Evolutionary conservation across 2,797 vertebrate species (phyloP), one percentile per base, ranked within the genome.

Genomic region (Aythya fuligula): DNA sequence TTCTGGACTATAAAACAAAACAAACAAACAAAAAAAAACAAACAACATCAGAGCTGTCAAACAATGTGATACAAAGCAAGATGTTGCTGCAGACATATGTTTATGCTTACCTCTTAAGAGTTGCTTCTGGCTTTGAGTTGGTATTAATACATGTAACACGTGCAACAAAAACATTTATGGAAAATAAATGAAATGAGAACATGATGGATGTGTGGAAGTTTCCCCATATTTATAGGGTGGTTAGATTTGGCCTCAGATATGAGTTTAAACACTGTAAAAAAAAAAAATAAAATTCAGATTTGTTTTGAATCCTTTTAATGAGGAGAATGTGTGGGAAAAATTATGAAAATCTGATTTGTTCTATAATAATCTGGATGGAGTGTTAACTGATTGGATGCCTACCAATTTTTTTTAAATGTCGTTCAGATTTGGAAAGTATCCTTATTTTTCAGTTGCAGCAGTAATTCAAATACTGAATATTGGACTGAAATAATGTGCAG

Each of bases 121-220:
- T 38, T 32, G 4, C 71, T 87, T 89, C 41, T 87, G 39, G 19
- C 57, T 87, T 66, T 38, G 25, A 71, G 32, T n/a, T 71, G 43
- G 1, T 70, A 13, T 67, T 92, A 47, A 34, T 66, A 28, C 0
- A 0, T 60, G 5, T 13, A 57, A 49, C 28, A 45, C 1, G 3
- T 69, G 77, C 80, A 67, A 9, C 73, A 38, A 62, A 60, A 92
- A 47, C 20, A 43, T 39, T 47, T 71, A 8, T 67, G 49, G 49
- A 70, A 30, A 34, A 74, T 41, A 73, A 86, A 77, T 92, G 34
- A 28, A 47, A 85, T 1, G 3, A 60, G 69, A 67, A 56, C 30
- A 25, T 58, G 61, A 67, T 75, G 21, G 16, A 5, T 38, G 8
- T 38, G 8, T 62, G 65, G 72, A 70, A 43, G 22, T 56, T 72